phyloP scores from a whole-genome alignment of 2,113 vertebrate genomes.

The Pelobates fuscus region DNA sequence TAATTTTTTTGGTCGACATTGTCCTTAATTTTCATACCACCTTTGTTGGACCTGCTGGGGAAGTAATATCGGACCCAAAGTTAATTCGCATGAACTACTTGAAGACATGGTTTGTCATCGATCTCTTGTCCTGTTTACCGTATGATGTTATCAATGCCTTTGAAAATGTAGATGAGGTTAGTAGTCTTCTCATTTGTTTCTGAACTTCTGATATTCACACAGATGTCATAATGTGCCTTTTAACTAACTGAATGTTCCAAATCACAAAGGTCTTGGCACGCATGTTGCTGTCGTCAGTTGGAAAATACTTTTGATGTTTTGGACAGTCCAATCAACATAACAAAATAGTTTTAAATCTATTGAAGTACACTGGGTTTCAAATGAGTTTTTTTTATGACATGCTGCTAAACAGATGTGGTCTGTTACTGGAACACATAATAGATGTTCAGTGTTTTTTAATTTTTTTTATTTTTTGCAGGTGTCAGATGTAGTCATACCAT shows the following conservation, averaged over 20 bases:
- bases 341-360: slow-evolving; percentile 10
- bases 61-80: slow-evolving; percentile 95
- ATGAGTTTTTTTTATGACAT: not conserved
- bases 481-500: not conserved
- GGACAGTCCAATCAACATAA: not conserved
- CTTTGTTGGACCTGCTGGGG: slow-evolving; percentile 92
- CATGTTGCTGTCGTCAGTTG: not conserved
- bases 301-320: not conserved
- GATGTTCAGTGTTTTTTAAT: not conserved
- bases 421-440: not conserved
- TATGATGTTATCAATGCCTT: slow-evolving; percentile 98
- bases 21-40: slow-evolving; percentile 97
- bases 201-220: no score
- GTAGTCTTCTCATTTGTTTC: slow-evolving; percentile 56
- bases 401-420: not conserved
- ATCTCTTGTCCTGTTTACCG: slow-evolving; percentile 92
- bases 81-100: slow-evolving; percentile 97
- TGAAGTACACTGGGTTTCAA: not conserved
- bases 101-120: slow-evolving; percentile 98
- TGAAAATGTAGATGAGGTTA: slow-evolving; percentile 97
- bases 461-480: slow-evolving; percentile 1
- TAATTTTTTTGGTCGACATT: slow-evolving; percentile 96
- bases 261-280: not conserved
- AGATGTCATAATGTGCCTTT: not conserved
- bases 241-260: not conserved